Evolutionary conservation across 2,888 invertebrate species (phyloP).

Genomic region (Exephanes ischioxanthus): DNA sequence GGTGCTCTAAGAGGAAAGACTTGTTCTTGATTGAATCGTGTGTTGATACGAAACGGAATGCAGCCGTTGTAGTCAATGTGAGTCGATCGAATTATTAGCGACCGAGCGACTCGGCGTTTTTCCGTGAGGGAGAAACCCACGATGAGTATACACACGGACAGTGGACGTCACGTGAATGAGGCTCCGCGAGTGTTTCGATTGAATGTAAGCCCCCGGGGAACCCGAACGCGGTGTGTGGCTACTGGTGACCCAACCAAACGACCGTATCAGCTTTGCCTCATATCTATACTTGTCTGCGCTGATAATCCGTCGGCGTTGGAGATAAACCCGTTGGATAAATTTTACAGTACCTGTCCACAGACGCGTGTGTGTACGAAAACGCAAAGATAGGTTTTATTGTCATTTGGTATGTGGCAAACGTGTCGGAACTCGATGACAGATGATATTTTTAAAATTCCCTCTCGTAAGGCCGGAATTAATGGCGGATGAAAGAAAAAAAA

Average conservation of each 20-base stretch:
- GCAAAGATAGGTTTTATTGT: neutral
- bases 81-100: slow-evolving; percentile 43
- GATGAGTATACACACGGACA: slow-evolving; percentile 5
- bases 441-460: neutral
- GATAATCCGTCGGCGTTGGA: slow-evolving; percentile 1
- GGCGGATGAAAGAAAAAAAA: neutral
- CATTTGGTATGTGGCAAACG: neutral
- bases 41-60: slow-evolving; percentile 35
- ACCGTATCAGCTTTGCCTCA: slow-evolving; percentile 15
- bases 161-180: slow-evolving; percentile 47
- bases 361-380: neutral
- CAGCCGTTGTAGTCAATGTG: slow-evolving; percentile 45
- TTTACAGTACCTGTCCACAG: neutral
- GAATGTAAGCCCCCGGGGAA: slow-evolving; percentile 31
- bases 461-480: neutral
- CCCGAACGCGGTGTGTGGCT: slow-evolving; percentile 23
- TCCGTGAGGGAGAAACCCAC: neutral
- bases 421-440: neutral
- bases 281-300: neutral
- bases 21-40: slow-evolving; percentile 38
- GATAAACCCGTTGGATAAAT: slow-evolving; percentile 14
- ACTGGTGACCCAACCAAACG: slow-evolving; percentile 16
- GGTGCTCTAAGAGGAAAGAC: neutral
- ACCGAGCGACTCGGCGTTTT: slow-evolving; percentile 1
- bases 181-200: slow-evolving; percentile 44